Evolutionary conservation across 2,113 vertebrate species (phyloP).

Genomic region (Alligator mississippiensis): DNA sequence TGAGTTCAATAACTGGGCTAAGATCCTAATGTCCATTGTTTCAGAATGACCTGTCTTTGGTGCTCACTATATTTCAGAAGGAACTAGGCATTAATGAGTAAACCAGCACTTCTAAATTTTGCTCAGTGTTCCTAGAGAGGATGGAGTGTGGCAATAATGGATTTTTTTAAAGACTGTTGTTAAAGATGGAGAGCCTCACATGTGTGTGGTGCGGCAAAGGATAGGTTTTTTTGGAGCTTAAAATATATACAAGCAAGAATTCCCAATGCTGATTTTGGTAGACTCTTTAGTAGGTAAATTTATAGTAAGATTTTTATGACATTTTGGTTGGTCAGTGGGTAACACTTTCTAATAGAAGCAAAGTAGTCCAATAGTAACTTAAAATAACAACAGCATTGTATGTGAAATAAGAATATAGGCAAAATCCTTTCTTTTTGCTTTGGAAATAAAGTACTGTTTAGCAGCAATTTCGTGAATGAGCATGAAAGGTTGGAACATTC

Average conservation of each 20-base stretch:
- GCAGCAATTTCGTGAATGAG: not conserved
- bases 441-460: not conserved
- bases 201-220: slow-evolving; percentile 5
- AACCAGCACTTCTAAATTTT: not conserved
- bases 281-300: not conserved
- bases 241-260: not conserved
- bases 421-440: not conserved
- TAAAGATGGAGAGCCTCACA: not conserved
- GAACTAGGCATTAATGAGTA: not conserved
- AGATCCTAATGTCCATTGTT: not conserved
- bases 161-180: not conserved
- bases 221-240: not conserved
- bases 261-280: not conserved
- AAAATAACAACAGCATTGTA: not conserved
- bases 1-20: too few species aligned
- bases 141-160: not conserved
- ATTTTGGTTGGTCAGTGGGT: not conserved
- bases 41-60: not conserved
- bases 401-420: not conserved
- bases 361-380: not conserved
- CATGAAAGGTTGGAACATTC: not conserved
- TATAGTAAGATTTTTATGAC: not conserved
- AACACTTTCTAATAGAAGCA: not conserved
- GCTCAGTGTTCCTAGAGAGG: not conserved
- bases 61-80: not conserved